Percentiles rank a stretch among this genome's conserved stretches.
These are phyloP conservation scores for Forpus xanthops DNA, from an alignment of 2,797 vertebrate genomes.

Conservation along the genomic window DNA sequence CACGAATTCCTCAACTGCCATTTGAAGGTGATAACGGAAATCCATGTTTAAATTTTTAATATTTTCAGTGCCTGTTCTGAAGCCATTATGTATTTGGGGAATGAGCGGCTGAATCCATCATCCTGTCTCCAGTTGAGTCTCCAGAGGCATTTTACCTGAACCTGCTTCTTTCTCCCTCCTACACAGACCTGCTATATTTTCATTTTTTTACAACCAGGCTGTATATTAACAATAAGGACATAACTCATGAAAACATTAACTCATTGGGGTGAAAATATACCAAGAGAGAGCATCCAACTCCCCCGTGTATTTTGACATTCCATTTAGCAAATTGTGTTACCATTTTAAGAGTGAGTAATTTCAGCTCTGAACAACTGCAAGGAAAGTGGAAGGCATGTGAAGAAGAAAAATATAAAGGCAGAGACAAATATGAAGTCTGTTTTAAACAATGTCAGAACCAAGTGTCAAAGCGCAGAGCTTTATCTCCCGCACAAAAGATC, in stretches of 20 bases:
- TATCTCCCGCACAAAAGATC: not conserved
- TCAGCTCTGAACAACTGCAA: slow-evolving; percentile 12
- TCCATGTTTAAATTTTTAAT: slow-evolving; percentile 47
- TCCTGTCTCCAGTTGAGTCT: not conserved
- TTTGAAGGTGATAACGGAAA: slow-evolving; percentile 35
- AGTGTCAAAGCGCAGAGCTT: not conserved
- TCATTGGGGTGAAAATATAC: not conserved
- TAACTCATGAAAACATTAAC: slow-evolving; percentile 41
- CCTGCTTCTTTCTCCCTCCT: slow-evolving; percentile 15
- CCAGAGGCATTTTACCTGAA: slow-evolving; percentile 28
- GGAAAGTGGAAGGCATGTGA: not conserved
- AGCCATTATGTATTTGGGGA: slow-evolving; percentile 18
- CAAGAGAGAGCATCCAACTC: not conserved
- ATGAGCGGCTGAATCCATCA: slow-evolving; percentile 44
- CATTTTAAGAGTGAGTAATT: slow-evolving; percentile 18
- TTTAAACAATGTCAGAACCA: not conserved
- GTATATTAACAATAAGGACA: not conserved
- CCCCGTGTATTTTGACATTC: slow-evolving; percentile 8
- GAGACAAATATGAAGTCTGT: not conserved
- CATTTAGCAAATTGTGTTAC: slow-evolving; percentile 26
- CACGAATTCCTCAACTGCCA: not conserved
- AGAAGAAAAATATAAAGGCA: not conserved
- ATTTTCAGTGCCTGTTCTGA: slow-evolving; percentile 6
- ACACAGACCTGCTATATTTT: not conserved
- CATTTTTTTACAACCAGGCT: not conserved